These are phyloP conservation scores for Ormyrus nitidulus DNA, from an alignment of 2,888 invertebrate genomes.

Conservation along the genomic window DNA sequence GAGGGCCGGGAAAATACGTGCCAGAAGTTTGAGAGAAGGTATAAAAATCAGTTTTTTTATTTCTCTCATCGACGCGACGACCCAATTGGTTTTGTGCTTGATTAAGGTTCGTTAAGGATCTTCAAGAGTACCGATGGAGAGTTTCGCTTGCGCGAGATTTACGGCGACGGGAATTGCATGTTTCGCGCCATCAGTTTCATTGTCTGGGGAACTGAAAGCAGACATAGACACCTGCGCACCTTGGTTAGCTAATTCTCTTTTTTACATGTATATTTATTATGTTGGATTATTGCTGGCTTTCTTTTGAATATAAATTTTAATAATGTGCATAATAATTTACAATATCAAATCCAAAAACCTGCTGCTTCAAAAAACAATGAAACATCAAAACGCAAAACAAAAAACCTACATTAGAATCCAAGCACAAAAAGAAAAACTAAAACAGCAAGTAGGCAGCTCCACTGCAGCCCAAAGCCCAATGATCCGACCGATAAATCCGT, in stretches of 20 bases:
- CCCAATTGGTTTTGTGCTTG: constrained; percentile 2
- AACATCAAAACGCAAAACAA: too few relatives aligned
- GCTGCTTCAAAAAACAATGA: background rate
- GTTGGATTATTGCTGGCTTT: too few relatives aligned
- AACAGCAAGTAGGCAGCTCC: background rate
- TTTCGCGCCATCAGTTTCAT: constrained; percentile 71
- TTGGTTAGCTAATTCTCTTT: constrained; percentile 59
- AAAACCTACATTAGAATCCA: too few relatives aligned
- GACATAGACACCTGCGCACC: constrained; percentile 65
- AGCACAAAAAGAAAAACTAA: background rate
- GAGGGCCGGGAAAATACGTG: background rate
- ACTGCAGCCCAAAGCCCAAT: too few relatives aligned
- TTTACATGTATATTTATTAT: background rate
- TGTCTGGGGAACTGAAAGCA: constrained; percentile 68
- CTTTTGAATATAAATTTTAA: too few relatives aligned
- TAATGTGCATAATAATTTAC: too few relatives aligned
- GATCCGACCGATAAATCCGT: too few relatives aligned
- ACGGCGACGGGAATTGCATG: constrained; percentile 72
- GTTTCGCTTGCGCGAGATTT: constrained; percentile 70
- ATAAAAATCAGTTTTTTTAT: background rate
- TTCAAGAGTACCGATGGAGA: constrained; percentile 64
- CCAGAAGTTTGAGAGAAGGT: constrained; percentile 39
- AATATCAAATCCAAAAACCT: too few relatives aligned
- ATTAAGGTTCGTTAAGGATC: constrained; percentile 33
- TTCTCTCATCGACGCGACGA: background rate